Base-by-base conservation (phyloP, 2,797 vertebrate genomes). In the Picus viridis region DNA sequence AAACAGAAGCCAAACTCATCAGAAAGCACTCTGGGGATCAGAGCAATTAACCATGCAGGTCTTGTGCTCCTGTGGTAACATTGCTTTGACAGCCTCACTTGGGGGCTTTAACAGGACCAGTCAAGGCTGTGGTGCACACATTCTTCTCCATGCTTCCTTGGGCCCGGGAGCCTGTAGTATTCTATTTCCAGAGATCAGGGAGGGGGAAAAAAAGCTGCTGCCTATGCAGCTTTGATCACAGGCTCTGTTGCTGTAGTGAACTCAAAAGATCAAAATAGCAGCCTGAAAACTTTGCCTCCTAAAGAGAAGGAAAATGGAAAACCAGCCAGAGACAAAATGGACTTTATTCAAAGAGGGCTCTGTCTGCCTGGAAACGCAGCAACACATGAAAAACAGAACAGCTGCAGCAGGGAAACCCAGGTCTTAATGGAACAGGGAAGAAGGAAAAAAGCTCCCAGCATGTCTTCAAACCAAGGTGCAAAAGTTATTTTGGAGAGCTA, bases 311-410 rank as follows among this genome's bases (percentile, higher is more conserved):
- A n/a, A 90, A 75, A 67, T 69, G 79, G 58, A 85, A 90, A 94
- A 94, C 43, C 30, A 74, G 53, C 4, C 43, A 78, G 59, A 89
- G 32, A 69, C 88, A 77, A 91, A 89, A 77, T 16, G 16, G 92
- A 86, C 24, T 84, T 64, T 36, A 27, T 27, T 92, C 39, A 53
- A 58, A 92, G 39, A 61, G 53, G 41, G 29, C 9, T 61, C 58
- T 17, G 58, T 84, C 39, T 82, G 89, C 68, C 68, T 92, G 80
- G 91, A 95, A 96, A 94, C 34, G 0, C 76, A 94, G 68, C 49
- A 88, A 92, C 22, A 73, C 57, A 39, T 32, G 70, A 70, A 68
- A 95, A 79, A 51, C 49, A 88, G 77, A 90, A 54, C 71, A 91
- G 80, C 85, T 95, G 88, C 74, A 83, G 74, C 43, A 86, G n/a